Evolutionary conservation across 2,888 invertebrate species (phyloP).

Genomic region (Nudaria mundana): DNA sequence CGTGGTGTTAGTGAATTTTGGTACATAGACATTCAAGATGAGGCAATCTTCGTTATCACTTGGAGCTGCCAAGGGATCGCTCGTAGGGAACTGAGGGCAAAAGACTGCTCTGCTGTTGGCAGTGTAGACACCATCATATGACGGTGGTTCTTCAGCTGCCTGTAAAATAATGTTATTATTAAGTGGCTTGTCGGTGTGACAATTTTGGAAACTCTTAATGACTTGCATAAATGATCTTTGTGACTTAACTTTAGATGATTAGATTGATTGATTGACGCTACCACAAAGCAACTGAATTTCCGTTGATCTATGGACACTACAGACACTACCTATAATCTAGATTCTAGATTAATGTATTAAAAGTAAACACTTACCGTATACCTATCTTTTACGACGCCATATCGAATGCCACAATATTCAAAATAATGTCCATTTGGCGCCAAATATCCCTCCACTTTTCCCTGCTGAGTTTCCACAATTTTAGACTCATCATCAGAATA

Average conservation of each 20-base stretch:
- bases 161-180: no score
- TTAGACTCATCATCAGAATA: slow-evolving; percentile 41
- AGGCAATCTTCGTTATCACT: slow-evolving; percentile 75
- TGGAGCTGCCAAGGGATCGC: slow-evolving; percentile 60
- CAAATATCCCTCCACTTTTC: slow-evolving; percentile 61
- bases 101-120: slow-evolving; percentile 58
- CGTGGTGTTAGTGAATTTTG: slow-evolving; percentile 42
- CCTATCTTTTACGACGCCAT: slow-evolving; percentile 48
- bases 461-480: slow-evolving; percentile 59
- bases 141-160: slow-evolving; percentile 58
- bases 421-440: slow-evolving; percentile 54
- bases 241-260: no score
- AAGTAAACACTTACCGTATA: slow-evolving; percentile 52
- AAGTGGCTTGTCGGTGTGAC: no score
- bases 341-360: neutral
- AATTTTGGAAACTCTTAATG: no score
- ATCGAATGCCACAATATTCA: slow-evolving; percentile 65
- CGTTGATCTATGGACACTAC: no score
- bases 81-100: slow-evolving; percentile 65
- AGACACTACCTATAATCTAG: no score
- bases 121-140: slow-evolving; percentile 54
- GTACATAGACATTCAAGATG: slow-evolving; percentile 66
- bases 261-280: no score
- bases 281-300: no score
- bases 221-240: no score